Evolutionary conservation across 37 sponge, comb jelly and placozoan genomes (phyloP), one percentile per base, ranked within the genome.

Genomic region (Dysidea cf. avara): DNA sequence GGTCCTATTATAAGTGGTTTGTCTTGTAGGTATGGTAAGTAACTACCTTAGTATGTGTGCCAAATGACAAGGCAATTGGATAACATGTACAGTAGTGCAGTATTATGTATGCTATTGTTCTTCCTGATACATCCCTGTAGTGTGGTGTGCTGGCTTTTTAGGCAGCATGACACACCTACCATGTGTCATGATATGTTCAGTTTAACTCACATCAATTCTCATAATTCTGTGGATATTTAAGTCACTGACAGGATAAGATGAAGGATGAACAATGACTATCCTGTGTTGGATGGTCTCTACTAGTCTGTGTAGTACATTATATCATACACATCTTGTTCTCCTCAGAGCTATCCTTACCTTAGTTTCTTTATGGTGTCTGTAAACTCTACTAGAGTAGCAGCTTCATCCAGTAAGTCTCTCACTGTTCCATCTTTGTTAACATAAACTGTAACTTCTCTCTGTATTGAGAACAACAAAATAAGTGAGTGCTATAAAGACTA

Each of bases 381-480:
- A 43, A 12, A 43, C 9, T 43, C 46, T 61, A 94, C 83, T 76
- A 87, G 84, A 61, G 71, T 86, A 29, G 48, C 43, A 18, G 95
- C 95, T 65, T 89, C 91, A 5, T 76, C 52, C 0, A 94, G 52
- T 22, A 94, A 57, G 16, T 94, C 95, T 21, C 73, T 65, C 16
- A 94, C 87, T 0, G 75, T 75, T 7, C 82, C 84, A 63, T 89
- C 80, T 66, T 90, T 94, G 64, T 75, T 78, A 30, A 94, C 85
- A 64, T 94, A 90, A 12, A 94, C 61, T 38, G 81, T 83, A 22
- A 94, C 36, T 40, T 89, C 90, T 76, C 69, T 83, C 90, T 89
- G 56, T 0, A 59, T 26, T n/a, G 6, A 59, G 7, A 46, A 30
- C 32, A 26, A 56, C 53, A 36, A 7, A 18, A 20, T 33, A 4